Conservation (phyloP, 2,113 vertebrate species). For the Platichthys flesus region DNA sequence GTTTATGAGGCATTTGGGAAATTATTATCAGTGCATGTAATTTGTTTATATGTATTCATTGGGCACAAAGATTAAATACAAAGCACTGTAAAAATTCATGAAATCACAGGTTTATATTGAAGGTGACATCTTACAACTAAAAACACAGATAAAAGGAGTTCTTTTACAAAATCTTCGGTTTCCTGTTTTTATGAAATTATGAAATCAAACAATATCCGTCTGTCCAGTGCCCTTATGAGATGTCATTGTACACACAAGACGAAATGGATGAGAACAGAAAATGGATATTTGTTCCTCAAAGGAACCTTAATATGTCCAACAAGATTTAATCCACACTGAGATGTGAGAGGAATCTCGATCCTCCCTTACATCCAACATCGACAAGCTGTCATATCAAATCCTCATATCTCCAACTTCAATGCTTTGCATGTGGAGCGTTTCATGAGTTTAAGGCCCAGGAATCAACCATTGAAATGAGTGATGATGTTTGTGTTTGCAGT, state of each 20-base stretch:
- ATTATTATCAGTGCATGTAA: neutral
- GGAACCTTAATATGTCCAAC: slow-evolving; percentile 28
- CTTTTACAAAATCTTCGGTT: too few species aligned
- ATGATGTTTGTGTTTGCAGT: too few species aligned
- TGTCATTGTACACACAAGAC: neutral
- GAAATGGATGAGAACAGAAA: slow-evolving; percentile 13
- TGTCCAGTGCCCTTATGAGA: neutral
- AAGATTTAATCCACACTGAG: slow-evolving; percentile 50
- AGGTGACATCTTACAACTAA: too few species aligned
- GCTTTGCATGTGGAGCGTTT: neutral
- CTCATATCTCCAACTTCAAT: neutral
- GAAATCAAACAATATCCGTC: neutral
- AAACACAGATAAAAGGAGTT: too few species aligned
- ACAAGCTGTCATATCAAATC: slow-evolving; percentile 45
- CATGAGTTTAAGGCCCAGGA: neutral
- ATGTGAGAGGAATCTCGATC: slow-evolving; percentile 58
- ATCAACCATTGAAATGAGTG: neutral
- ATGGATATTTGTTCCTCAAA: slow-evolving; percentile 48
- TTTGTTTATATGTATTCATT: neutral
- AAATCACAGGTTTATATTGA: too few species aligned
- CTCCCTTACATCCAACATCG: slow-evolving; percentile 17
- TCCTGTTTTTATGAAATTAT: too few species aligned
- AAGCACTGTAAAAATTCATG: neutral
- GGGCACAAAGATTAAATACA: neutral
- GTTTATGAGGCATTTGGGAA: too few species aligned